phyloP scores from a whole-genome alignment of 2,113 vertebrate species.

The Aythya baeri region DNA sequence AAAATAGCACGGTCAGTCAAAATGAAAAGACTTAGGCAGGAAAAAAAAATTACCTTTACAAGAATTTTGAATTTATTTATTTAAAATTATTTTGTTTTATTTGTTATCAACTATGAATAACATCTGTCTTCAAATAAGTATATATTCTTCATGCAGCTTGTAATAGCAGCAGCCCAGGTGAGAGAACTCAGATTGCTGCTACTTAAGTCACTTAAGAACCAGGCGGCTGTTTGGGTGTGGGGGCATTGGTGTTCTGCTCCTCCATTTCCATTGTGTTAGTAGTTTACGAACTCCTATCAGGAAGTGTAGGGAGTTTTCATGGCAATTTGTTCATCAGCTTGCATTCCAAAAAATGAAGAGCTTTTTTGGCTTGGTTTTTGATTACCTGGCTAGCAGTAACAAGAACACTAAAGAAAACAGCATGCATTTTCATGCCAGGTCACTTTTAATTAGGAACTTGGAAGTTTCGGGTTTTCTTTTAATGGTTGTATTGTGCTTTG shows the following conservation, averaged over 20 bases:
- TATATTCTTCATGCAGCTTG: neutral
- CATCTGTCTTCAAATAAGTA: neutral
- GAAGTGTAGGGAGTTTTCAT: neutral
- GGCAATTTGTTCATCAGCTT: neutral
- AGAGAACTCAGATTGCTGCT: neutral
- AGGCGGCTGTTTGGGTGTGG: neutral
- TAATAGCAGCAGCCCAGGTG: neutral
- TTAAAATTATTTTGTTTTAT: neutral
- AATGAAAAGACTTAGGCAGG: neutral
- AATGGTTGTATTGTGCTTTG: neutral
- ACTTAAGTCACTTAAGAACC: neutral
- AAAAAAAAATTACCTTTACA: neutral
- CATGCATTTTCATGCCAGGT: neutral
- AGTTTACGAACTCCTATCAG: neutral
- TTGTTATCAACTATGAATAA: neutral
- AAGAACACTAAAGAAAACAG: neutral
- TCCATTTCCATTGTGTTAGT: neutral
- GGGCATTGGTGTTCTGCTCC: neutral
- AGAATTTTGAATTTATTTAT: neutral
- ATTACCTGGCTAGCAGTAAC: neutral
- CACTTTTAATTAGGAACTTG: slow-evolving; percentile 18
- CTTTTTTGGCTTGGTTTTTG: neutral
- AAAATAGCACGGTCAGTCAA: neutral
- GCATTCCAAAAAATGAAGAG: neutral
- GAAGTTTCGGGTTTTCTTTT: neutral